phyloP scores from a whole-genome alignment of 2,888 invertebrate genomes.

The Drosophila cracens region DNA sequence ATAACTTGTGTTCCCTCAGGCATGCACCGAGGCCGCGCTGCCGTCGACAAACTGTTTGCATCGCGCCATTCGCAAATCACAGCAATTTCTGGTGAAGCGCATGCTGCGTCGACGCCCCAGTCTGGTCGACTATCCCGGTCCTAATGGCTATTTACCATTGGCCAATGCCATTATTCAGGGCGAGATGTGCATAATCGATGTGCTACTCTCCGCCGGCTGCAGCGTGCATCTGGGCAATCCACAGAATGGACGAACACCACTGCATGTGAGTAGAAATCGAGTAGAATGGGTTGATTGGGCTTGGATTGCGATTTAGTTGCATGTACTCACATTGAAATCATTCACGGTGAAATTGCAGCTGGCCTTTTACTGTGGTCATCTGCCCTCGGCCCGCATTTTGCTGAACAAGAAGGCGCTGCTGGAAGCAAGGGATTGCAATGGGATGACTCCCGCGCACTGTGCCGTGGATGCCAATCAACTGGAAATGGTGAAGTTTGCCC shows the following conservation, averaged over 20 bases:
- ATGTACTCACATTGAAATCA: background rate
- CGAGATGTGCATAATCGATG: constrained; percentile 82
- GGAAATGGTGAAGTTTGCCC: constrained; percentile 83
- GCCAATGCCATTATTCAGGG: constrained; percentile 83
- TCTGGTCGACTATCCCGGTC: constrained; percentile 81
- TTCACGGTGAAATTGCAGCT: constrained; percentile 58
- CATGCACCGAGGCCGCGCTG: constrained; percentile 74
- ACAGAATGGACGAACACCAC: constrained; percentile 80
- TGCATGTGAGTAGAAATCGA: constrained; percentile 76
- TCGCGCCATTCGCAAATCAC: constrained; percentile 83
- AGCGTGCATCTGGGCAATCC: constrained; percentile 82
- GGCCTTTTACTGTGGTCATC: constrained; percentile 83
- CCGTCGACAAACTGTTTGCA: constrained; percentile 81
- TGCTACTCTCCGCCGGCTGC: constrained; percentile 80
- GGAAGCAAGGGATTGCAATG: constrained; percentile 82
- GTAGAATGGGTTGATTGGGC: background rate
- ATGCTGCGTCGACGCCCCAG: constrained; percentile 81
- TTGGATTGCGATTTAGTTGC: background rate
- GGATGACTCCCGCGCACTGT: constrained; percentile 83
- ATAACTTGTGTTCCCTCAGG: constrained; percentile 55
- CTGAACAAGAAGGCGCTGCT: constrained; percentile 83
- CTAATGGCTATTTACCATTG: constrained; percentile 83
- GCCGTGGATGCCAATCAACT: constrained; percentile 83
- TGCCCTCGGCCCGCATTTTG: constrained; percentile 82
- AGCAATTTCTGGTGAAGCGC: constrained; percentile 83